phyloP scores from a whole-genome alignment of 2,888 invertebrate genomes.

The Acholoe squamosa region DNA sequence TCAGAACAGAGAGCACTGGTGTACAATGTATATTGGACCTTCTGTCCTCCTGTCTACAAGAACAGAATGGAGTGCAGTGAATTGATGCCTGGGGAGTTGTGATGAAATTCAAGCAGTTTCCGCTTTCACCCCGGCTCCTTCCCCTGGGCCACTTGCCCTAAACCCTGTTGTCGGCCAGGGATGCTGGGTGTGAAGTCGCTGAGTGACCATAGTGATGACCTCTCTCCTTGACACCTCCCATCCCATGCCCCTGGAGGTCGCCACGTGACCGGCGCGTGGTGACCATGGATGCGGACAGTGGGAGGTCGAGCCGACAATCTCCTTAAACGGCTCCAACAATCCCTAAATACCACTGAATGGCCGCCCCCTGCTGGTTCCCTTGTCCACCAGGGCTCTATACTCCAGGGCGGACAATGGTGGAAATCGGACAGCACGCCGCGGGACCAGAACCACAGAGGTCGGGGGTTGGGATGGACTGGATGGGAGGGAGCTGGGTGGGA shows the following conservation, averaged over 20 bases:
- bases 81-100: background rate
- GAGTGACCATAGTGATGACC: background rate
- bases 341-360: constrained; percentile 42
- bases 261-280: background rate
- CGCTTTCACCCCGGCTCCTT: background rate
- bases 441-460: background rate
- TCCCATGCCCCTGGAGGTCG: background rate
- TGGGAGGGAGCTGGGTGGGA: background rate
- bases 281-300: background rate
- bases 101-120: background rate
- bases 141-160: background rate
- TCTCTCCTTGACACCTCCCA: constrained; percentile 23
- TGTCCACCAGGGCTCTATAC: background rate
- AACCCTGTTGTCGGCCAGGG: background rate
- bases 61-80: background rate
- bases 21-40: too few species aligned
- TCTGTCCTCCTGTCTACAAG: too few species aligned
- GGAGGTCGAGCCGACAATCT: constrained; percentile 19
- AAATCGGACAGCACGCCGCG: constrained; percentile 5
- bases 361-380: background rate
- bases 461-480: background rate
- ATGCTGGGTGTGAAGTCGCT: background rate
- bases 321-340: constrained; percentile 32
- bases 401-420: constrained; percentile 27
- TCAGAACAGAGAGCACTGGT: too few species aligned